These are phyloP conservation scores for Cavia porcellus DNA, from an alignment of 2,113 vertebrate genomes.

Conservation along the genomic window DNA sequence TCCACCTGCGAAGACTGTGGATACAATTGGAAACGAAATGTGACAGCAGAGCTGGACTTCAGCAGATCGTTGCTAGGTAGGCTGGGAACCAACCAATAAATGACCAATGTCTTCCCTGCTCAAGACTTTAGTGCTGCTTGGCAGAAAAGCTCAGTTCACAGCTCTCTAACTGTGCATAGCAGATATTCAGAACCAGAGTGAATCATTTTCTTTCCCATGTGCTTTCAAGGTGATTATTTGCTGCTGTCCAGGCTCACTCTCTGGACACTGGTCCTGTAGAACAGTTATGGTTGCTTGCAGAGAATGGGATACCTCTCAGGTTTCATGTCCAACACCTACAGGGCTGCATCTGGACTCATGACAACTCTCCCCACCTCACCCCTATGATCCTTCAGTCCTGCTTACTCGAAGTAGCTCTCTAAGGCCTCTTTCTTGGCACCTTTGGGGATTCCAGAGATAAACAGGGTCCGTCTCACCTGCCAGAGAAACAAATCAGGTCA, in stretches of 20 bases:
- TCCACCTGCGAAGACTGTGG: neutral
- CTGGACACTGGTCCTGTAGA: neutral
- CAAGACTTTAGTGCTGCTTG: neutral
- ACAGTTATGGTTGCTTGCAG: neutral
- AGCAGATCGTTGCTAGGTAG: neutral
- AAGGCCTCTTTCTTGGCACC: conserved; percentile 87
- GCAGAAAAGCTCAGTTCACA: neutral
- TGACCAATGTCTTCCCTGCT: neutral
- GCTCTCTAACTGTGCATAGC: neutral
- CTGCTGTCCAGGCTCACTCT: neutral
- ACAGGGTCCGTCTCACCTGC: conserved; percentile 93
- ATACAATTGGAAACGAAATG: neutral
- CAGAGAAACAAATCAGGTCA: conserved; percentile 9
- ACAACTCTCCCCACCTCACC: no score
- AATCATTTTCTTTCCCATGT: neutral
- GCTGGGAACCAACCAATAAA: neutral
- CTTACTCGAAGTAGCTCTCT: conserved; percentile 93
- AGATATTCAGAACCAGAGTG: neutral
- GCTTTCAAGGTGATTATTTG: neutral
- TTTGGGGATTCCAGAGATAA: conserved; percentile 93
- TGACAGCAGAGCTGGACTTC: neutral
- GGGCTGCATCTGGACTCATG: no score
- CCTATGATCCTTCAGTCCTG: neutral
- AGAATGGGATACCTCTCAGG: neutral
- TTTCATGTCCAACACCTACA: neutral